Evolutionary conservation across 2,113 vertebrate species (phyloP).

Genomic region (Acanthochromis polyacanthus): DNA sequence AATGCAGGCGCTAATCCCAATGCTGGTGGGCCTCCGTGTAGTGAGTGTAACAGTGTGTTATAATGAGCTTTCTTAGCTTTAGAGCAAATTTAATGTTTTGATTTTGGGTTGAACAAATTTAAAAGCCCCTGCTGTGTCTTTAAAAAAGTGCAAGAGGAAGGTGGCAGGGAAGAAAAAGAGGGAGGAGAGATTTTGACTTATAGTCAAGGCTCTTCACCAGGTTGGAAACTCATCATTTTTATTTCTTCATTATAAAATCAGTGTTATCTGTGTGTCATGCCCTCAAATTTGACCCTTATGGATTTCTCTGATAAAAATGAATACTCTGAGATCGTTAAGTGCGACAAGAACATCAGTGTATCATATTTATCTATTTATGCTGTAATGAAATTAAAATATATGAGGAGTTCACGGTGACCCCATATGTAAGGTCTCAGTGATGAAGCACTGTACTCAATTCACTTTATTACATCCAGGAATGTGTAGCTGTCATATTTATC

Average conservation of each 20-base stretch:
- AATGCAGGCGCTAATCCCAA: slow-evolving; percentile 7
- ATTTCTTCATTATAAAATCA: slow-evolving; percentile 73
- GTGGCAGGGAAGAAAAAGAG: slow-evolving; percentile 27
- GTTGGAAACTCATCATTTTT: slow-evolving; percentile 74
- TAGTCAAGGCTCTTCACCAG: slow-evolving; percentile 45
- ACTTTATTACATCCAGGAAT: slow-evolving; percentile 67
- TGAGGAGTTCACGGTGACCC: slow-evolving; percentile 64
- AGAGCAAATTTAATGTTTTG: slow-evolving; percentile 38
- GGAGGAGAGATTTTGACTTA: slow-evolving; percentile 51
- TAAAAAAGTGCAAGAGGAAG: slow-evolving; percentile 45
- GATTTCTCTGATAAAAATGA: slow-evolving; percentile 71
- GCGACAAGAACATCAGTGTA: slow-evolving; percentile 56
- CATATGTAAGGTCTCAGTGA: slow-evolving; percentile 66
- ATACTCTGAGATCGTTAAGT: slow-evolving; percentile 62
- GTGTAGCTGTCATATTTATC: slow-evolving; percentile 82
- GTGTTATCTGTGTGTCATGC: slow-evolving; percentile 47
- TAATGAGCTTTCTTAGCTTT: slow-evolving; percentile 54
- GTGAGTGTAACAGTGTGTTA: slow-evolving; percentile 42
- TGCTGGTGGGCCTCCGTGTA: slow-evolving; percentile 38
- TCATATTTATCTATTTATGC: slow-evolving; percentile 79
- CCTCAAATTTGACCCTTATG: slow-evolving; percentile 59
- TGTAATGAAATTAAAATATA: slow-evolving; percentile 74
- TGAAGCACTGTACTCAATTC: slow-evolving; percentile 62
- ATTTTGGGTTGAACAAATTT: slow-evolving; percentile 48
- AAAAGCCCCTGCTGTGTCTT: slow-evolving; percentile 34